Evolutionary conservation across 2,888 invertebrate genomes (phyloP).

Genomic region (Trichogramma evanescens): DNA sequence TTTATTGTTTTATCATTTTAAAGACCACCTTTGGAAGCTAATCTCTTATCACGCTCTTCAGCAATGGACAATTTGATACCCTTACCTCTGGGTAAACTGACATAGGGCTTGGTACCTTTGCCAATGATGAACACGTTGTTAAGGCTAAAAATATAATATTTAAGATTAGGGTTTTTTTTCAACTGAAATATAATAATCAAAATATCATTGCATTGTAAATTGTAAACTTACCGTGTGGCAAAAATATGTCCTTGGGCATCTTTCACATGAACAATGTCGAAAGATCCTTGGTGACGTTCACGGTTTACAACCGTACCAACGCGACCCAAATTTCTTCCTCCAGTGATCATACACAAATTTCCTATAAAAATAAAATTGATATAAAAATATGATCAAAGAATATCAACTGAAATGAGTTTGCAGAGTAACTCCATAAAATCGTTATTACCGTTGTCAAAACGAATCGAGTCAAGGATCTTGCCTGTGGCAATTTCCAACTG

Average conservation of each 20-base stretch:
- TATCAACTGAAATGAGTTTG: too few species aligned
- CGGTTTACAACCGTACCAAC: constrained; percentile 95
- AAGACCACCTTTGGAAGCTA: constrained; percentile 71
- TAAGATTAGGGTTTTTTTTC: too few species aligned
- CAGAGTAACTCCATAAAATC: too few species aligned
- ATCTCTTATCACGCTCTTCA: constrained; percentile 96
- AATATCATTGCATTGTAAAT: constrained; percentile 6
- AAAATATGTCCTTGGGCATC: constrained; percentile 97
- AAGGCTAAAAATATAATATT: constrained; percentile 57
- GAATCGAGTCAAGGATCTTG: constrained; percentile 96
- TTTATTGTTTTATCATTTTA: constrained; percentile 29
- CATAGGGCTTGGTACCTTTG: constrained; percentile 93
- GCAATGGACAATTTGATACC: constrained; percentile 96
- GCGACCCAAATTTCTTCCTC: constrained; percentile 98
- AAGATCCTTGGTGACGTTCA: constrained; percentile 97
- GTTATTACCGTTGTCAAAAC: constrained; percentile 82
- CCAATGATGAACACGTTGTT: constrained; percentile 99
- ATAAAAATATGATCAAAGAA: too few species aligned
- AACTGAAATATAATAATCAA: too few species aligned
- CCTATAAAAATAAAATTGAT: constrained; percentile 51
- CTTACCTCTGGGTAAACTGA: constrained; percentile 94
- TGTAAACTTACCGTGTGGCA: constrained; percentile 74
- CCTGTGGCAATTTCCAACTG: constrained; percentile 88
- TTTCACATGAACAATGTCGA: constrained; percentile 98
- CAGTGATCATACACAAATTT: constrained; percentile 99